A percentile compares a stretch with the other conserved stretches of the same genome.
These are phyloP conservation scores for Carlito syrichta DNA, from an alignment of 2,113 vertebrate species.

Conservation along the genomic window DNA sequence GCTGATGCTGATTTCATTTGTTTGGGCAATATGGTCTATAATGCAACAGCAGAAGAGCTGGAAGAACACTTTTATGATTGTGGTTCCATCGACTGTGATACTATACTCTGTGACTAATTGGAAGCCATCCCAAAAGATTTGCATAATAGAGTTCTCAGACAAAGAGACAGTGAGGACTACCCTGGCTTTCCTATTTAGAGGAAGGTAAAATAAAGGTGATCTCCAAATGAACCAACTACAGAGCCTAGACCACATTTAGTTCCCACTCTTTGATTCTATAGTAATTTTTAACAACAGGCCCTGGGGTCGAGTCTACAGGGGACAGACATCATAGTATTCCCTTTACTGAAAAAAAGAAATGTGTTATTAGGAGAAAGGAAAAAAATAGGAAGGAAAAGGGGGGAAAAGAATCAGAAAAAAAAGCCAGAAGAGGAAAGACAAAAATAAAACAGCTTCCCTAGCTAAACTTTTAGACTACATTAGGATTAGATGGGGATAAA, in stretches of 20 bases:
- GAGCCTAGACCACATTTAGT: conserved; percentile 85
- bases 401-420: background rate
- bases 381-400: background rate
- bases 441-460: background rate
- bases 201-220: conserved; percentile 91
- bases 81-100: conserved; percentile 91
- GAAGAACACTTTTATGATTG: conserved; percentile 92
- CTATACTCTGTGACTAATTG: conserved; percentile 92
- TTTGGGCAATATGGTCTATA: conserved; percentile 91
- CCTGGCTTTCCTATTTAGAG: conserved; percentile 90
- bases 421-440: background rate
- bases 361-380: background rate
- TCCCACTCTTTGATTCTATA: conserved; percentile 90
- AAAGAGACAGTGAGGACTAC: conserved; percentile 92
- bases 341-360: background rate
- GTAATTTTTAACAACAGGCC: conserved; percentile 89
- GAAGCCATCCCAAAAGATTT: conserved; percentile 91
- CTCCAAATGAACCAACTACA: conserved; percentile 92
- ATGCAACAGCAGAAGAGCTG: conserved; percentile 89
- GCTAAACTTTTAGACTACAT: background rate
- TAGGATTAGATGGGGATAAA: background rate
- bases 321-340: background rate
- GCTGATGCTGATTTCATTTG: conserved; percentile 89
- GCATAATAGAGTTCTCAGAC: conserved; percentile 91
- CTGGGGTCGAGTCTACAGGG: conserved; percentile 90